Conservation (phyloP, 2,888 invertebrate genomes). For the Cordylochernes scorpioides region DNA sequence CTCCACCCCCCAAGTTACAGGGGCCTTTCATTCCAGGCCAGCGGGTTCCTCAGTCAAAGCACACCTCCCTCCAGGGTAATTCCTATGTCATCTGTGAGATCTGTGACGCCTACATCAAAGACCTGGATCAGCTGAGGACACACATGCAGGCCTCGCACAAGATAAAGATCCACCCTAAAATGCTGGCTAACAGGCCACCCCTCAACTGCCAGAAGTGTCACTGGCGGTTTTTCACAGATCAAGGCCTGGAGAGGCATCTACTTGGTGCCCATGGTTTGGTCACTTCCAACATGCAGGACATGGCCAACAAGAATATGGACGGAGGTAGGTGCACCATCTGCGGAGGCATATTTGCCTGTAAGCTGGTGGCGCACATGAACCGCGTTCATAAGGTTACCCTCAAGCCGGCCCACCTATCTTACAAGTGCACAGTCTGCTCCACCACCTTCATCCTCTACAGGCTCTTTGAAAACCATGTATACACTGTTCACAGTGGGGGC, state of each 20-base stretch:
- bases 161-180: conserved; percentile 72
- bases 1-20: no score
- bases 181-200: conserved; percentile 78
- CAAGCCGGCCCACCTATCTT: conserved; percentile 72
- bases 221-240: conserved; percentile 84
- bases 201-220: conserved; percentile 87
- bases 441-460: conserved; percentile 86
- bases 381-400: conserved; percentile 62
- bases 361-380: conserved; percentile 65
- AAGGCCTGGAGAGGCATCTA: conserved; percentile 79
- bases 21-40: no score
- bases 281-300: conserved; percentile 81
- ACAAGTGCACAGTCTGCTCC: conserved; percentile 81
- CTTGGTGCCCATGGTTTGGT: conserved; percentile 78
- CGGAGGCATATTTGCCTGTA: conserved; percentile 82
- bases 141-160: conserved; percentile 97
- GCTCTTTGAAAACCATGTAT: conserved; percentile 76
- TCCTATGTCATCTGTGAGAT: conserved; percentile 90
- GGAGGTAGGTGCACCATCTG: conserved; percentile 81
- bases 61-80: no score
- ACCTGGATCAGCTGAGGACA: conserved; percentile 68
- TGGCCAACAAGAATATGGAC: conserved; percentile 77
- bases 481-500: conserved; percentile 63
- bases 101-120: conserved; percentile 87
- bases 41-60: no score